Evolutionary conservation across 1,140 invertebrate genomes (phyloP).

Genomic region (Heliconius himera): DNA sequence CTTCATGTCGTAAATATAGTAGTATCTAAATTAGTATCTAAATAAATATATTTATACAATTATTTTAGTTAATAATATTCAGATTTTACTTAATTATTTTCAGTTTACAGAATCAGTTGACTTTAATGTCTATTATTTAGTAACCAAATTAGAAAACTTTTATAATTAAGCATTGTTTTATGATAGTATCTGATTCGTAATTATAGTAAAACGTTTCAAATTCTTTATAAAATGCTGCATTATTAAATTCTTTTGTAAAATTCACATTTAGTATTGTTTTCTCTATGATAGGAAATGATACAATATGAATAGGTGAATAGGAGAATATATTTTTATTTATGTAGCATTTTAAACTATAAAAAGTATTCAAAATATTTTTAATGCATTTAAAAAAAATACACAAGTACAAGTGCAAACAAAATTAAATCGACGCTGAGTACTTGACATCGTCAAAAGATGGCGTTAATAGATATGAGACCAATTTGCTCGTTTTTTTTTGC

Average conservation of each 20-base stretch:
- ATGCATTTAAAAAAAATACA: no score
- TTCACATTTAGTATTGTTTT: no score
- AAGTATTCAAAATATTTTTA: no score
- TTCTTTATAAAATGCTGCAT: no score
- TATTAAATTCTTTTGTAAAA: no score
- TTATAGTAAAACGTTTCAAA: no score
- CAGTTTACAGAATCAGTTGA: background rate
- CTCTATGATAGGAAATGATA: no score
- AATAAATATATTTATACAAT: background rate
- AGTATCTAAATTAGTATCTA: background rate
- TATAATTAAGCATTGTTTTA: background rate
- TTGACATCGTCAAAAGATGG: background rate
- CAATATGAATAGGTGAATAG: no score
- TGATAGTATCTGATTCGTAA: no score
- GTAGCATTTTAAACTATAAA: no score
- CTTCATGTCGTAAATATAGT: background rate
- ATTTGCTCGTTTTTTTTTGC: background rate
- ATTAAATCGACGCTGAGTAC: background rate
- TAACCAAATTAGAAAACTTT: background rate
- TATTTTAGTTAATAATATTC: background rate
- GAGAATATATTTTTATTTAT: no score
- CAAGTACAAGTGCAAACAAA: background rate
- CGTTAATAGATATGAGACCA: background rate
- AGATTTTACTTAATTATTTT: background rate
- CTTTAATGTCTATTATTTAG: background rate